These are phyloP conservation scores for Hassar affinis DNA, from an alignment of 2,113 vertebrate genomes.

Conservation along the genomic window DNA sequence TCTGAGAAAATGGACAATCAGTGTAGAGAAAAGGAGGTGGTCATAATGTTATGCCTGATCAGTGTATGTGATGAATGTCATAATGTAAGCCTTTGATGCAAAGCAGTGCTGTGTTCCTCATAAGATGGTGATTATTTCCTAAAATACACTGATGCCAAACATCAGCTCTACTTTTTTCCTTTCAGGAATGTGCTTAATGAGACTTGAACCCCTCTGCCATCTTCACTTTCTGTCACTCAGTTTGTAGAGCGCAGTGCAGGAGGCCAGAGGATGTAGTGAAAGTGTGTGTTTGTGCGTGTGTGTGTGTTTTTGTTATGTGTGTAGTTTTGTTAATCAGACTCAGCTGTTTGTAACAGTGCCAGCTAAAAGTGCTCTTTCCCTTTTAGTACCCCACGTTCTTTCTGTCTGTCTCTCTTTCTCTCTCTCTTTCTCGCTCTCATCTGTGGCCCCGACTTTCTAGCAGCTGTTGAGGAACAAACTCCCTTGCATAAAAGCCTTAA, in stretches of 20 bases:
- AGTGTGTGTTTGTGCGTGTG: slow-evolving; percentile 13
- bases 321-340: slow-evolving; percentile 57
- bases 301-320: too few relatives aligned
- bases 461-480: slow-evolving; percentile 50
- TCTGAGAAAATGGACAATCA: too few relatives aligned
- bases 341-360: slow-evolving; percentile 61
- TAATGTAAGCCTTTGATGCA: background rate
- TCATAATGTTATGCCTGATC: too few relatives aligned
- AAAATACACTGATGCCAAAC: background rate
- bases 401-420: slow-evolving; percentile 5
- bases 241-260: slow-evolving; percentile 7
- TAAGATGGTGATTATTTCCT: background rate
- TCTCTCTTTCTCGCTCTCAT: background rate
- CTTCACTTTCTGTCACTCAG: slow-evolving; percentile 25
- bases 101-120: background rate
- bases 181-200: slow-evolving; percentile 39
- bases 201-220: background rate
- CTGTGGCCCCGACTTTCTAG: slow-evolving; percentile 35
- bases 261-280: slow-evolving; percentile 3
- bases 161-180: background rate
- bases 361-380: slow-evolving; percentile 44
- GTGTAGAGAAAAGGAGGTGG: too few relatives aligned
- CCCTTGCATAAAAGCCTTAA: slow-evolving; percentile 36
- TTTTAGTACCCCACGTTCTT: slow-evolving; percentile 13
- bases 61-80: background rate